phyloP scores from a whole-genome alignment of 1,140 invertebrate genomes.

The Brachionus calyciflorus region DNA sequence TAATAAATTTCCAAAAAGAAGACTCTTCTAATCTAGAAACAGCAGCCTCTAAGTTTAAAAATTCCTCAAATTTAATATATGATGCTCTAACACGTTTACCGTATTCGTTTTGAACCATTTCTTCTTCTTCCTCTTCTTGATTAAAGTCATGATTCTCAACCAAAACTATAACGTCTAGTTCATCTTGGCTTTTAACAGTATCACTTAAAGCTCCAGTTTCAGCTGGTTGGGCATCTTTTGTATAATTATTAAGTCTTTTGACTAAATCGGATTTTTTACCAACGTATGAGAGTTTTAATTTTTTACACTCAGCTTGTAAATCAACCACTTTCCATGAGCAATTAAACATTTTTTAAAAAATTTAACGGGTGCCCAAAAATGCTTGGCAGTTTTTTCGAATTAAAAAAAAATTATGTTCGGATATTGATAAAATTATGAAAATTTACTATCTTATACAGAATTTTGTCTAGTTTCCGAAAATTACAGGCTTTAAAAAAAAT shows the following conservation, averaged over 20 bases:
- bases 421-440: no score
- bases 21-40: not conserved
- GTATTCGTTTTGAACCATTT: slow-evolving; percentile 1
- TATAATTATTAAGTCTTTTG: not conserved
- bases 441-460: no score
- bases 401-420: no score
- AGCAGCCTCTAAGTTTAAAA: not conserved
- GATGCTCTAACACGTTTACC: not conserved
- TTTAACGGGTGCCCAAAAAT: no score
- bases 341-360: no score
- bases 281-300: no score
- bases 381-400: no score
- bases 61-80: not conserved
- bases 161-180: not conserved
- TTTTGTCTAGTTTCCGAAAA: no score
- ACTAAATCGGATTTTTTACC: not conserved
- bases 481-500: no score
- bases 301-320: no score
- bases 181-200: not conserved
- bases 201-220: not conserved
- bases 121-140: not conserved
- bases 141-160: not conserved
- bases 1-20: not conserved
- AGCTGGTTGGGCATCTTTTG: not conserved
- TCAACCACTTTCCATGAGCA: no score